A percentile compares a stretch with the other conserved stretches of the same genome.
Evolutionary conservation across 92 coral and sea anemone genomes (phyloP).

Genomic region (Zoanthus sociatus): DNA sequence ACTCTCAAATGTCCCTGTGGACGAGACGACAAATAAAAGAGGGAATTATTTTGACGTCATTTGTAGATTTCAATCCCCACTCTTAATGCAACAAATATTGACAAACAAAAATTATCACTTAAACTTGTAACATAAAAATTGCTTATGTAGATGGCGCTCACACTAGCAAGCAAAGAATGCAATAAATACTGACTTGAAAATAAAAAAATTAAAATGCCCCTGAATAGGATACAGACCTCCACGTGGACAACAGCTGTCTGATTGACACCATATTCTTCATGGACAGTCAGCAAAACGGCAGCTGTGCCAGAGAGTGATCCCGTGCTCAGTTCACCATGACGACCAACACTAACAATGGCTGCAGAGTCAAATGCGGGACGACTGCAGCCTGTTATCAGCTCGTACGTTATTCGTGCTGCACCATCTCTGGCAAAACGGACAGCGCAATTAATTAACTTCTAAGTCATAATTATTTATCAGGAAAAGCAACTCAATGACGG

Average conservation of each 20-base stretch:
- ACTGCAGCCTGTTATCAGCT: constrained; percentile 81
- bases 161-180: no score
- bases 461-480: not conserved
- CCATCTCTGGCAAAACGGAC: constrained; percentile 75
- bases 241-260: constrained; percentile 93
- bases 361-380: constrained; percentile 52
- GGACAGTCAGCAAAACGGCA: constrained; percentile 92
- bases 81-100: no score
- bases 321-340: constrained; percentile 79
- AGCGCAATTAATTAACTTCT: not conserved
- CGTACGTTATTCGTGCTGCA: constrained; percentile 81
- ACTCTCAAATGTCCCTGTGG: no score
- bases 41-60: no score
- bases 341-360: constrained; percentile 73
- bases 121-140: no score
- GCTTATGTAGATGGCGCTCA: no score
- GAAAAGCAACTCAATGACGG: not conserved
- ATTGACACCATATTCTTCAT: constrained; percentile 95
- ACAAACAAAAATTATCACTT: no score
- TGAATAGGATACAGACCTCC: not conserved
- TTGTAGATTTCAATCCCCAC: no score
- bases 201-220: no score
- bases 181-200: no score
- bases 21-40: no score
- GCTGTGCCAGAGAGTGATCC: constrained; percentile 92